Evolutionary conservation across 2,113 vertebrate genomes (phyloP).

Genomic region (Myanophis thanlyinensis): DNA sequence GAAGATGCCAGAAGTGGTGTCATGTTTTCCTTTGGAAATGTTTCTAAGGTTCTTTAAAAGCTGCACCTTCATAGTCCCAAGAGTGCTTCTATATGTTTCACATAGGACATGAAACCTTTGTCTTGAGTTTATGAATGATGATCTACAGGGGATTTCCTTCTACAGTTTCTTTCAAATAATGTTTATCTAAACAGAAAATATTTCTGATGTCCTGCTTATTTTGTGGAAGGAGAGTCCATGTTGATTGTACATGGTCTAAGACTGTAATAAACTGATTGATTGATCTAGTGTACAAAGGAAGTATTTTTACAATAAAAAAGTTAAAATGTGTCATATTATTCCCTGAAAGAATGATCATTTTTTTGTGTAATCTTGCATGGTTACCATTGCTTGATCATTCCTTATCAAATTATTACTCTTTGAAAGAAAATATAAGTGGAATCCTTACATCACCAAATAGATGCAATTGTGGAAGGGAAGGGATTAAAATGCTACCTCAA

Average conservation of each 20-base stretch:
- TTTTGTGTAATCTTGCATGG: not conserved
- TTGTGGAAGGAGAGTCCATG: not conserved
- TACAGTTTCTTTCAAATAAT: not conserved
- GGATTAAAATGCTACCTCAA: not conserved
- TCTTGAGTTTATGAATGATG: not conserved
- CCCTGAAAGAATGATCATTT: not conserved
- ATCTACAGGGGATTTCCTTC: not conserved
- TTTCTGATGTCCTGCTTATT: not conserved
- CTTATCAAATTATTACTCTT: not conserved
- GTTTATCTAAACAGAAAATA: not conserved
- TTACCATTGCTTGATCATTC: not conserved
- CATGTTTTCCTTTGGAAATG: conserved; percentile 13
- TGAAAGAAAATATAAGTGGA: not conserved
- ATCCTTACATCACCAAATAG: not conserved
- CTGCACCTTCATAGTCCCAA: not conserved
- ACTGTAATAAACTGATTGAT: too few relatives aligned
- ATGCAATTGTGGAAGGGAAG: not conserved
- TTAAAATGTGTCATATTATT: not conserved
- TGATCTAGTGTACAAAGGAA: not conserved
- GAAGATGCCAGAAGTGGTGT: conserved; percentile 3
- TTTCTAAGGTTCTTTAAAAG: not conserved
- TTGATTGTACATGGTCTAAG: not conserved
- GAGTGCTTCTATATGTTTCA: not conserved
- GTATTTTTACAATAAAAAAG: not conserved
- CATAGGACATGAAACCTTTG: not conserved